Percentiles rank a stretch among this genome's conserved stretches.
phyloP scores from a whole-genome alignment of 2,888 invertebrate genomes.

The Epinotia nisella region DNA sequence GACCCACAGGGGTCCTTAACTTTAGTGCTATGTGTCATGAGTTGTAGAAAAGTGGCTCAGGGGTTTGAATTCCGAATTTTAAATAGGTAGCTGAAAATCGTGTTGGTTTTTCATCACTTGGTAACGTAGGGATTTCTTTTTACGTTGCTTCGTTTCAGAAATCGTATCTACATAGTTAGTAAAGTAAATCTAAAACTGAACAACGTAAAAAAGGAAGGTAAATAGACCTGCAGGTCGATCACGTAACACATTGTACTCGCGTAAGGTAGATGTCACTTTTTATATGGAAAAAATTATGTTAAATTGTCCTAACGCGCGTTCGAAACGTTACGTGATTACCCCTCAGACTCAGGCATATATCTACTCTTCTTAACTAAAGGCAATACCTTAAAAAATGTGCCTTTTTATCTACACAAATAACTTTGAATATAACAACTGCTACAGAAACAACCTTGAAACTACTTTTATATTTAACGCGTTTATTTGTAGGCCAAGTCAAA shows the following conservation, averaged over 20 bases:
- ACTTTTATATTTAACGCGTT: slow-evolving; percentile 18
- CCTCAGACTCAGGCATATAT: too few relatives aligned
- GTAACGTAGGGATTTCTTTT: neutral
- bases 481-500: slow-evolving; percentile 17
- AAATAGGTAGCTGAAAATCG: neutral
- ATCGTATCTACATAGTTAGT: neutral
- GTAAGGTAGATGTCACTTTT: too few relatives aligned
- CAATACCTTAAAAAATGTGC: neutral
- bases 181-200: neutral
- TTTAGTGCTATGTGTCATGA: slow-evolving; percentile 48
- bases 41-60: slow-evolving; percentile 31
- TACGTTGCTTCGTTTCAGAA: neutral
- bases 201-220: neutral
- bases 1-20: slow-evolving; percentile 55
- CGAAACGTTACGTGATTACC: too few relatives aligned
- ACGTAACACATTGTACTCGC: too few relatives aligned
- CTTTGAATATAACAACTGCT: slow-evolving; percentile 12
- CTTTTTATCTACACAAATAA: neutral
- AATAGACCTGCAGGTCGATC: too few relatives aligned
- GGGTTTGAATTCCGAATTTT: neutral
- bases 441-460: slow-evolving; percentile 13
- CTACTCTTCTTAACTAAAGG: too few relatives aligned
- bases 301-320: too few relatives aligned
- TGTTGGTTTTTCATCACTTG: neutral
- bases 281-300: too few relatives aligned